A percentile compares a stretch with the other conserved stretches of the same genome.
Evolutionary conservation across 2,113 vertebrate species (phyloP).

Genomic region (Diglossa brunneiventris): DNA sequence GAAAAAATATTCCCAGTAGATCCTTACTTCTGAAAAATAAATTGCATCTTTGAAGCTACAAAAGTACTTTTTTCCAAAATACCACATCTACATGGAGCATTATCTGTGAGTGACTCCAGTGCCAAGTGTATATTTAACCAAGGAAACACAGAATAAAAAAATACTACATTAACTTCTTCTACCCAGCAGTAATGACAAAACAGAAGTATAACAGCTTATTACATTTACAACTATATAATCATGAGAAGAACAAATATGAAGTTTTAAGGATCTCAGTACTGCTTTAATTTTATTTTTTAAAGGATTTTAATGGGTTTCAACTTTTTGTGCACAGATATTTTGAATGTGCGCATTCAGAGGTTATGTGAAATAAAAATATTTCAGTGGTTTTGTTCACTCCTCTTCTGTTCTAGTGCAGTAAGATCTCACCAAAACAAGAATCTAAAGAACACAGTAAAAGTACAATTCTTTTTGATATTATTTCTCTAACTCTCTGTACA

Average conservation of each 20-base stretch:
- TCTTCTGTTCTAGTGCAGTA: not conserved
- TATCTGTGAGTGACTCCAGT: not conserved
- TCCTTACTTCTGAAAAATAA: not conserved
- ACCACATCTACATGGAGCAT: not conserved
- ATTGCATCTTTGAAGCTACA: not conserved
- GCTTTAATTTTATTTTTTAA: not conserved
- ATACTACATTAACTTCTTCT: not conserved
- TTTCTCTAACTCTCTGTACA: not conserved
- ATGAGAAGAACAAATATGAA: not conserved
- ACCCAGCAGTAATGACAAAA: not conserved
- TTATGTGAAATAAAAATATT: not conserved
- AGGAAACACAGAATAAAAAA: slow-evolving; percentile 12
- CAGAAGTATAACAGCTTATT: not conserved
- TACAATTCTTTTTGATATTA: not conserved
- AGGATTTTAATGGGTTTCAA: not conserved
- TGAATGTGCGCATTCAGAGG: not conserved
- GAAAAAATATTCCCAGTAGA: not conserved
- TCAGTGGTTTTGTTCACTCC: not conserved
- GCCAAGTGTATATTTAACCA: not conserved
- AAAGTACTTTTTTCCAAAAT: not conserved
- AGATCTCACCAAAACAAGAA: not conserved
- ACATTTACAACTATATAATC: not conserved
- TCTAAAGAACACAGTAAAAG: not conserved
- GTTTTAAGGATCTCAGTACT: not conserved
- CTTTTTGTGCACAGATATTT: not conserved